A percentile compares a stretch with the other conserved stretches of the same genome.
Conservation (phyloP, 1,140 invertebrate genomes). For the Lethrus apterus region DNA sequence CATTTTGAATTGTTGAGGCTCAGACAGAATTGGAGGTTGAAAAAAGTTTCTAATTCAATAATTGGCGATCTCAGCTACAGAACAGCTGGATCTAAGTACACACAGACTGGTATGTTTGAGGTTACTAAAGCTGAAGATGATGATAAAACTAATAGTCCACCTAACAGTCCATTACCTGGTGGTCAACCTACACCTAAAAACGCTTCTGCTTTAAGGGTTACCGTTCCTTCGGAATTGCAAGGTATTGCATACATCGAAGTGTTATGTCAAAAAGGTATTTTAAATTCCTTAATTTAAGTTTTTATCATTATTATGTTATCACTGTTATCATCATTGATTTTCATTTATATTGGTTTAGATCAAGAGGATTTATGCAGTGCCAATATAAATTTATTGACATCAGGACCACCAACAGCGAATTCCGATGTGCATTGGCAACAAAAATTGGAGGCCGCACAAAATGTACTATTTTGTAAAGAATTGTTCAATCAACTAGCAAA, state of each 20-base stretch:
- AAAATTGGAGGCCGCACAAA: constrained; percentile 91
- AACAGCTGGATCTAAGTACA: constrained; percentile 87
- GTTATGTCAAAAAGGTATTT: constrained; percentile 77
- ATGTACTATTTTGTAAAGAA: constrained; percentile 96
- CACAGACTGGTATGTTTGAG: constrained; percentile 92
- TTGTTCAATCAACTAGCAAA: constrained; percentile 89
- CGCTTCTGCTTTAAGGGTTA: constrained; percentile 81
- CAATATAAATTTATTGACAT: constrained; percentile 62
- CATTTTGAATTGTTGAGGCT: constrained; percentile 86
- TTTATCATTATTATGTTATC: neutral
- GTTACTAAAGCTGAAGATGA: constrained; percentile 90
- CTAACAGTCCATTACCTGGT: constrained; percentile 45
- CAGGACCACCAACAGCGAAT: constrained; percentile 54
- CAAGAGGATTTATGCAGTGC: constrained; percentile 77
- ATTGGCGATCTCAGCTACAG: constrained; percentile 94
- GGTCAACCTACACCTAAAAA: constrained; percentile 46
- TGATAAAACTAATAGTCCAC: constrained; percentile 47
- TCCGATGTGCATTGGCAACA: constrained; percentile 88
- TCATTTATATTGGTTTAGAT: constrained; percentile 45
- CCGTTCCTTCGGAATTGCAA: constrained; percentile 87
- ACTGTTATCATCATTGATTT: neutral
- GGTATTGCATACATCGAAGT: constrained; percentile 95
- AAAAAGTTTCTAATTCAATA: constrained; percentile 92
- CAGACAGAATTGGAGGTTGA: constrained; percentile 89
- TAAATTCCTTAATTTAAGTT: constrained; percentile 7